Evolutionary conservation across 2,113 vertebrate genomes (phyloP), one percentile per base, ranked within the genome.

Genomic region (Pluvianellus socialis): DNA sequence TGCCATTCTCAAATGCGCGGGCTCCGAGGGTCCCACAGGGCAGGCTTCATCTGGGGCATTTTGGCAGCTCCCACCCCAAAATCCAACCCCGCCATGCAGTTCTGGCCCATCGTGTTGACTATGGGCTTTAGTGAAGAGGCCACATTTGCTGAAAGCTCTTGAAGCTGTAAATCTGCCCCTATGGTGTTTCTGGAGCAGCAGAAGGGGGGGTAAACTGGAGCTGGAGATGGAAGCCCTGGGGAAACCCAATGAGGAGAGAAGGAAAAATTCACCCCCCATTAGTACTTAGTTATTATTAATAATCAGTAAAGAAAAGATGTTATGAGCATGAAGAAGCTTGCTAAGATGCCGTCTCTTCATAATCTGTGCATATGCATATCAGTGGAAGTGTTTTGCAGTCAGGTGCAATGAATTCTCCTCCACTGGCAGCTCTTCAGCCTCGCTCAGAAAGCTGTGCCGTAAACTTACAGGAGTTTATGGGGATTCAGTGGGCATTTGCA

Each of bases 81-180:
- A 59, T 45, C 50, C 68, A 70, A 13, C n/a, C 33, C 84, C 1
- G 1, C 10, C 62, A 7, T 0, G 0, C 21, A 35, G 30, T 28
- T 53, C 70, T 76, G 75, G 8, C 16, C 44, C 33, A 9, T 68
- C 5, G 0, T 10, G 15, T 50, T 62, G 35, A 23, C 14, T 12
- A 14, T 22, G 35, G 35, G 28, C 38, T 86, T 86, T n/a, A 56
- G 49, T 6, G 55, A 67, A 44, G 77, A 61, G 40, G 22, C 17
- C 32, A 14, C 42, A 1, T 52, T 5, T 59, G 32, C 30, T 74
- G 45, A 35, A 42, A 66, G 50, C 50, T 65, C 49, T 79, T 7
- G 67, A 50, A 58, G 61, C 10, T 52, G 24, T 62, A 40, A 19
- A 9, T 79, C 21, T 33, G 67, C 26, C 40, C 1, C 0, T 17